phyloP scores from a whole-genome alignment of 1,140 invertebrate species.

The Apocrypta bakeri region DNA sequence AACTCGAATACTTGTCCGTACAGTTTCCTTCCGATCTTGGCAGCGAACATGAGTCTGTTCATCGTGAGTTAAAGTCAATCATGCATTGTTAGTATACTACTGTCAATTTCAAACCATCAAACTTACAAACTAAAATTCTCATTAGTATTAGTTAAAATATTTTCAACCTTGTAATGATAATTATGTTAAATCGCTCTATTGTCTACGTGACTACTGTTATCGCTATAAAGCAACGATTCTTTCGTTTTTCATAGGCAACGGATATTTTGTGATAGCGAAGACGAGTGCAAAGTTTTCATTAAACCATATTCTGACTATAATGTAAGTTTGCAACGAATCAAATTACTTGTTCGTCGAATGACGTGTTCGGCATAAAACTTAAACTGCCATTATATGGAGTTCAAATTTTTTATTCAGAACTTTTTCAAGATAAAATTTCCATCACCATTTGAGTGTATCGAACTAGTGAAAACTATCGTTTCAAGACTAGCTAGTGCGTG shows the following conservation, averaged over 20 bases:
- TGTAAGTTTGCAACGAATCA: neutral
- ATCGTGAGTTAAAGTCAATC: conserved; percentile 63
- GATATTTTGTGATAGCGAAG: neutral
- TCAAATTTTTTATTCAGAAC: neutral
- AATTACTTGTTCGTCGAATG: neutral
- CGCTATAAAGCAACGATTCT: neutral
- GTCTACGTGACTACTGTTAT: neutral
- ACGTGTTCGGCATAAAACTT: no score
- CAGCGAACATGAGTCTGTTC: conserved; percentile 85
- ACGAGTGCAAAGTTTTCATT: neutral
- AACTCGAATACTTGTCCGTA: conserved; percentile 83
- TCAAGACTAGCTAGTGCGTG: neutral
- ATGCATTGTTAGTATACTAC: conserved; percentile 65
- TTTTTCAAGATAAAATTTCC: conserved; percentile 8
- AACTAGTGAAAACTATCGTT: conserved; percentile 26
- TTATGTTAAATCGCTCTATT: conserved; percentile 25
- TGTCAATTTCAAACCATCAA: neutral
- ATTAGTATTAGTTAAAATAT: neutral
- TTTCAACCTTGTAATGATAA: neutral
- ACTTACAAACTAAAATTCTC: conserved; percentile 26
- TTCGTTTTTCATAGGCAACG: conserved; percentile 20
- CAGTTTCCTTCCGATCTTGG: conserved; percentile 88
- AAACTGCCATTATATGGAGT: no score
- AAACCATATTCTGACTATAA: neutral
- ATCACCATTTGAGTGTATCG: conserved; percentile 12